Evolutionary conservation across 2,113 vertebrate genomes (phyloP).

Genomic region (Lophotis ruficrista): DNA sequence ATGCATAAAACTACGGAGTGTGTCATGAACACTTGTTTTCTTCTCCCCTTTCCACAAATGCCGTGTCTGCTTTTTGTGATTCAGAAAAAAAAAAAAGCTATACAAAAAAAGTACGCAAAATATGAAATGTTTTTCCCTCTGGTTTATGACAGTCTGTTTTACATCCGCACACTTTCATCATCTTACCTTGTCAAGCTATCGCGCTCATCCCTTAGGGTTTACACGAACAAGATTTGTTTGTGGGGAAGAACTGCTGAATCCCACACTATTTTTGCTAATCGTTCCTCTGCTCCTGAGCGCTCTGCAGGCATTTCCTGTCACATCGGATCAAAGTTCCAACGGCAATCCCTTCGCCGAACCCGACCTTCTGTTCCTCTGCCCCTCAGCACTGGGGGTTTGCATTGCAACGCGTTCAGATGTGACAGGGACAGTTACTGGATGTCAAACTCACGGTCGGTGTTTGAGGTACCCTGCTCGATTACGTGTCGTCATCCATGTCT

Average conservation of each 20-base stretch:
- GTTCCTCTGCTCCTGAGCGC: not conserved
- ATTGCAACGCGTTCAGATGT: not conserved
- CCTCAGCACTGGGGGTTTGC: not conserved
- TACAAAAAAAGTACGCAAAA: not conserved
- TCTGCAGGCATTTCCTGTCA: not conserved
- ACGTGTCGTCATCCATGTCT: rapidly evolving
- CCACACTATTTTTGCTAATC: not conserved
- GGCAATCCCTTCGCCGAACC: not conserved
- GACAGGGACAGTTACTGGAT: too few relatives aligned
- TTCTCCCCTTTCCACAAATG: not conserved
- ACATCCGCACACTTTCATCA: not conserved
- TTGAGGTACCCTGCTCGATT: rapidly evolving
- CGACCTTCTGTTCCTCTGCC: not conserved
- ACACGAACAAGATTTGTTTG: not conserved
- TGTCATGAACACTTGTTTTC: not conserved
- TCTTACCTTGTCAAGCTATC: not conserved
- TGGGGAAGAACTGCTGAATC: not conserved
- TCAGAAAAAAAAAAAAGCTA: not conserved
- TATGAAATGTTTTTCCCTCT: not conserved
- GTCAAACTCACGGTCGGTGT: not conserved
- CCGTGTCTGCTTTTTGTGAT: not conserved
- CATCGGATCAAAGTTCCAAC: not conserved
- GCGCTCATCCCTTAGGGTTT: not conserved
- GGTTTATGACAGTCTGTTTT: not conserved
- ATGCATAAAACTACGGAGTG: not conserved